Evolutionary conservation across 2,113 vertebrate species (phyloP).

Genomic region (Myanophis thanlyinensis): DNA sequence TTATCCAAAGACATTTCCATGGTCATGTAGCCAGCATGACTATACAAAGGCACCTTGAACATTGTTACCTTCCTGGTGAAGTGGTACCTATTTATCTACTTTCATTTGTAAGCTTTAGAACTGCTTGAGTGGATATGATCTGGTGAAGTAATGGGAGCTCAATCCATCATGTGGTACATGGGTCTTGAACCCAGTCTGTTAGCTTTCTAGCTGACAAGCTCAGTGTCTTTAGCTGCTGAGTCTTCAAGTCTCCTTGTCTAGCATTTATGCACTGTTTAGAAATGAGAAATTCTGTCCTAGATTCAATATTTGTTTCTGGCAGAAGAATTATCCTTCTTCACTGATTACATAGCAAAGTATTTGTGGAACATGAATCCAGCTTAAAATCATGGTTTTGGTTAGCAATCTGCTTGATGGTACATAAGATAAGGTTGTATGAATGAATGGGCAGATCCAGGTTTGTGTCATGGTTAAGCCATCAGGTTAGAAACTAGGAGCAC

Average conservation of each 20-base stretch:
- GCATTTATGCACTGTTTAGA: not conserved
- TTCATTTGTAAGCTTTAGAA: not conserved
- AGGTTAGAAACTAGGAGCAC: not conserved
- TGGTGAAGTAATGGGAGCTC: not conserved
- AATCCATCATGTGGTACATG: not conserved
- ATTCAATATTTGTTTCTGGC: not conserved
- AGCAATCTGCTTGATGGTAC: not conserved
- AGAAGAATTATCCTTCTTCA: accelerated
- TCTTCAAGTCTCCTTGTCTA: not conserved
- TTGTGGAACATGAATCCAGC: not conserved
- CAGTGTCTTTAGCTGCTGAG: not conserved
- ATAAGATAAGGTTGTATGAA: not conserved
- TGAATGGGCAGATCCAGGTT: not conserved
- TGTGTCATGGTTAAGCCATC: not conserved
- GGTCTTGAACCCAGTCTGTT: not conserved
- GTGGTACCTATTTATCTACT: not conserved
- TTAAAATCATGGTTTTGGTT: not conserved
- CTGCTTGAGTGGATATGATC: not conserved
- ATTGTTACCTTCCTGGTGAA: not conserved
- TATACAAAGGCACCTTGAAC: not conserved
- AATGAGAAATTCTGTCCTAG: not conserved
- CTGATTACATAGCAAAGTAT: not conserved
- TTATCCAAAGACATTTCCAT: not conserved
- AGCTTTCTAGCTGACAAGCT: not conserved
- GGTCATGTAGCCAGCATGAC: not conserved